phyloP scores from a whole-genome alignment of 1,140 invertebrate genomes.

The Drosophila bipectinata region DNA sequence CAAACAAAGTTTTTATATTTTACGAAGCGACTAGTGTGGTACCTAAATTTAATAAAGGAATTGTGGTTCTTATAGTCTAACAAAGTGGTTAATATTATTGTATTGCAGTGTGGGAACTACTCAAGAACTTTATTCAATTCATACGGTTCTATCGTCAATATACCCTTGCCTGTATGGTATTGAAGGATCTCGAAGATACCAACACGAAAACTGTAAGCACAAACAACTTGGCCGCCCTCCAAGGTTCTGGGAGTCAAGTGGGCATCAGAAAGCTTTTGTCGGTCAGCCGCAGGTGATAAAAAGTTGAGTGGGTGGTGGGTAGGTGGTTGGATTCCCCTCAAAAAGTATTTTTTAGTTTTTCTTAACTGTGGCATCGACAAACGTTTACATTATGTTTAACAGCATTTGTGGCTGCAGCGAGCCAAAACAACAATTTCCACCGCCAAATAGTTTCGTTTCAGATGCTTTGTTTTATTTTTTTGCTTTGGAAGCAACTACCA shows the following conservation, averaged over 20 bases:
- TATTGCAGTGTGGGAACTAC: too few relatives aligned
- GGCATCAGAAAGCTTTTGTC: constrained; percentile 41
- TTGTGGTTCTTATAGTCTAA: not conserved
- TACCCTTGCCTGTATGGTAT: constrained; percentile 5
- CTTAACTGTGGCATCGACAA: constrained; percentile 44
- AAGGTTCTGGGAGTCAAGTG: constrained; percentile 40
- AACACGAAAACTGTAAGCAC: constrained; percentile 28
- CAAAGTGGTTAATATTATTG: too few relatives aligned
- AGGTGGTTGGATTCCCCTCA: constrained; percentile 4
- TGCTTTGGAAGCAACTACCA: not conserved
- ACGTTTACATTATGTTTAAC: constrained; percentile 73
- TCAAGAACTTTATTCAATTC: too few relatives aligned
- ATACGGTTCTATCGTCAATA: not conserved
- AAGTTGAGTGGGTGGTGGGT: constrained; percentile 37
- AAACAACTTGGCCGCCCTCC: constrained; percentile 51
- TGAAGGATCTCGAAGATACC: constrained; percentile 7
- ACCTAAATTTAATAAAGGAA: not conserved
- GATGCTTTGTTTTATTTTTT: constrained; percentile 17
- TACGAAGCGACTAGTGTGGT: not conserved
- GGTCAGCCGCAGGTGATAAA: constrained; percentile 69
- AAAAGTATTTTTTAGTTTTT: constrained; percentile 6
- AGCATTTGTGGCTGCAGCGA: constrained; percentile 53
- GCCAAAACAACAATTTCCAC: constrained; percentile 39
- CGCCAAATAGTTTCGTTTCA: constrained; percentile 63
- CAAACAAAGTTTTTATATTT: not conserved